Evolutionary conservation across 2,888 invertebrate genomes (phyloP).

Genomic region (Panorpa germanica): DNA sequence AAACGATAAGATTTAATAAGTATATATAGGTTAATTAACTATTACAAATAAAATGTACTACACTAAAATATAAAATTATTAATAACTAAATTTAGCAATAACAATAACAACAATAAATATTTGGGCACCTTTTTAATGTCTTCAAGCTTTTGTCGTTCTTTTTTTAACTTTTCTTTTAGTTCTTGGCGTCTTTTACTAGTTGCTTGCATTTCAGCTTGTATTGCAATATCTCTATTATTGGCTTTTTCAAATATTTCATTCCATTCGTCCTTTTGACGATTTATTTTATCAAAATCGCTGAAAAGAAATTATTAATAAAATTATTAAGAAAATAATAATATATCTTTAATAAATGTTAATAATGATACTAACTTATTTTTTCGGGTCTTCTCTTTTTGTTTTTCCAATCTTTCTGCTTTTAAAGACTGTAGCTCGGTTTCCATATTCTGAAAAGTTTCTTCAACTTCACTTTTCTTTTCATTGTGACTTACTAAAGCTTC

Average conservation of each 20-base stretch:
- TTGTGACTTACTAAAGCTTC: too few relatives aligned
- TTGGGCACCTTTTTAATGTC: constrained; percentile 35
- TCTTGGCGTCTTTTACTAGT: constrained; percentile 58
- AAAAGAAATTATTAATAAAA: constrained; percentile 11
- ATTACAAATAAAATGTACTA: constrained; percentile 27
- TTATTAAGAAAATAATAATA: constrained; percentile 3
- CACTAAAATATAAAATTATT: too few relatives aligned
- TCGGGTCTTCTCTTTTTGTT: constrained; percentile 19
- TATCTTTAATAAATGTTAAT: constrained; percentile 1
- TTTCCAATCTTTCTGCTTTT: constrained; percentile 30
- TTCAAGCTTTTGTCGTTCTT: constrained; percentile 46
- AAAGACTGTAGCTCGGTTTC: constrained; percentile 30
- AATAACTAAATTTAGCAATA: too few relatives aligned
- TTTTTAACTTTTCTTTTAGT: constrained; percentile 42
- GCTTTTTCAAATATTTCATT: constrained; percentile 40
- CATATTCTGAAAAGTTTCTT: constrained; percentile 26
- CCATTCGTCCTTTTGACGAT: constrained; percentile 34
- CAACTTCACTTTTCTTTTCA: constrained; percentile 28
- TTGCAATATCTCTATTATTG: constrained; percentile 42
- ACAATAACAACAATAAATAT: too few relatives aligned
- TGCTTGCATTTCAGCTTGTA: constrained; percentile 44
- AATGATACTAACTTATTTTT: constrained; percentile 20
- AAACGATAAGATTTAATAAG: too few relatives aligned
- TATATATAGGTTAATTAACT: constrained; percentile 19
- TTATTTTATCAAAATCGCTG: constrained; percentile 37